A percentile compares a stretch with the other conserved stretches of the same genome.
Evolutionary conservation across 2,797 vertebrate genomes (phyloP).

Genomic region (Sorex maritimensis): DNA sequence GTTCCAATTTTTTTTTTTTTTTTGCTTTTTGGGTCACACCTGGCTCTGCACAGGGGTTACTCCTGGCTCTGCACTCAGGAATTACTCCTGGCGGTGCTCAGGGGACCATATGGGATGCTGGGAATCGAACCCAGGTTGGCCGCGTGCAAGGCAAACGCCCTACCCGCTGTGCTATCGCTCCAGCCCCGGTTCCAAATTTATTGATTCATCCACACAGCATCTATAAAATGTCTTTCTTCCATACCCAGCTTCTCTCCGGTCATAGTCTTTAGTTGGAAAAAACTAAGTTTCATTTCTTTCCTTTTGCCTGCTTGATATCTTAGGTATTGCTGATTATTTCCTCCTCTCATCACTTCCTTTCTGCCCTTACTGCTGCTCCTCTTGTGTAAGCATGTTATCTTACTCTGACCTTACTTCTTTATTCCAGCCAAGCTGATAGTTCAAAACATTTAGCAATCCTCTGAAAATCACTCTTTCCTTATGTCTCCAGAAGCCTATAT

Average conservation of each 20-base stretch:
- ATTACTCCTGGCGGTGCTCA: too few species aligned
- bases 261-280: too few species aligned
- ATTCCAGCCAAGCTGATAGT: not conserved
- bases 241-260: not conserved
- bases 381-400: not conserved
- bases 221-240: conserved; percentile 1
- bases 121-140: too few species aligned
- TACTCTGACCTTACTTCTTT: not conserved
- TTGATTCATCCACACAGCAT: not conserved
- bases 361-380: not conserved
- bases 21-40: too few species aligned
- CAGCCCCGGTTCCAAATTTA: too few species aligned
- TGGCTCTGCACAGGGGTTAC: too few species aligned
- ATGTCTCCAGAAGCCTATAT: not conserved
- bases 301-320: not conserved
- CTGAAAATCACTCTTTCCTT: conserved; percentile 33
- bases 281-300: too few species aligned
- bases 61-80: too few species aligned
- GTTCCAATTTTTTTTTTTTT: not conserved
- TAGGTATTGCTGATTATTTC: not conserved
- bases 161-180: not conserved
- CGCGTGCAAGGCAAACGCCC: too few species aligned
- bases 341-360: not conserved
- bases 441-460: not conserved
- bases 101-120: too few species aligned